Evolutionary conservation across 2,888 invertebrate genomes (phyloP).

Genomic region (Rhagium mordax): DNA sequence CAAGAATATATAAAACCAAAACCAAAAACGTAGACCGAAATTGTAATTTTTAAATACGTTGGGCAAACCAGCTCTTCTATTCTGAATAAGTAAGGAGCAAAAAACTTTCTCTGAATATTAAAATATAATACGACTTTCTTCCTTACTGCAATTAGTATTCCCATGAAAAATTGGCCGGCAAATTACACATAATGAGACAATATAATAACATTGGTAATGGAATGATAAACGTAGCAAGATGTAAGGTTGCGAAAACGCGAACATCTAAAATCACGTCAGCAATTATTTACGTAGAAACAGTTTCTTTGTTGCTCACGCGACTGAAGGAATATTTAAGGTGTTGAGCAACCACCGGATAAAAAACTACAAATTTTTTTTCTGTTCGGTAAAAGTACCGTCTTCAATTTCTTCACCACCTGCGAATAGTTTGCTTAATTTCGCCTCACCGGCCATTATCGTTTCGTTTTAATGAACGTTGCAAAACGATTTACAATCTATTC

Average conservation of each 20-base stretch:
- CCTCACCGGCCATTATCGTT: not conserved
- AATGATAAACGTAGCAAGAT: not conserved
- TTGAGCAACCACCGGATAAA: no score
- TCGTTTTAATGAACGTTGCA: not conserved
- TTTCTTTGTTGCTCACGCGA: no score
- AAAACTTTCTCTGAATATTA: constrained; percentile 6
- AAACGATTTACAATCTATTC: not conserved
- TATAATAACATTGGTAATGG: not conserved
- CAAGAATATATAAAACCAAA: no score
- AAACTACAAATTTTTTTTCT: no score
- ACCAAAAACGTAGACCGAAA: no score
- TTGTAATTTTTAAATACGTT: no score
- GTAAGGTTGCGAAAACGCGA: not conserved
- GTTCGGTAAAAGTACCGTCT: no score
- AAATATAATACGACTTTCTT: not conserved
- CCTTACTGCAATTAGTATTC: not conserved
- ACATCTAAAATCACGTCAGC: not conserved
- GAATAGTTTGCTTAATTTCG: no score
- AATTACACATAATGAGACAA: constrained; percentile 4
- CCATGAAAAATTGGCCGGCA: not conserved
- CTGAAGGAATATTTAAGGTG: no score
- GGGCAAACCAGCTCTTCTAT: no score
- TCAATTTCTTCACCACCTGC: no score
- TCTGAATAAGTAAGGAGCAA: not conserved
- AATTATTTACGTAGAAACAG: not conserved